Conservation (phyloP, 37 sponge, comb jelly and placozoan genomes). For the Aplysina aerophoba region DNA sequence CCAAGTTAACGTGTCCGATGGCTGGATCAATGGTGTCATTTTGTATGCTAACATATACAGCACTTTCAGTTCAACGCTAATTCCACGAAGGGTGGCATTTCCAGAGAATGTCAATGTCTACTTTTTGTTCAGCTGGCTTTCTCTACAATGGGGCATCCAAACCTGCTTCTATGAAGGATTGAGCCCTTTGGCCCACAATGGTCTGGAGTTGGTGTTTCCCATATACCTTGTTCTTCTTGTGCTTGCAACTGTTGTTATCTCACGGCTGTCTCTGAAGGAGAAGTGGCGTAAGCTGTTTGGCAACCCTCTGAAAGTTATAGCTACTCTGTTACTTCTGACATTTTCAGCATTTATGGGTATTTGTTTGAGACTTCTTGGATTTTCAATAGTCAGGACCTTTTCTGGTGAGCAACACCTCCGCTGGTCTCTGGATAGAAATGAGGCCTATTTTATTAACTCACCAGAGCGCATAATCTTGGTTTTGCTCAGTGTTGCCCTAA, state of each 20-base stretch:
- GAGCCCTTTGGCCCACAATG: slow-evolving; percentile 32
- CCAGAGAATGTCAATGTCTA: background rate
- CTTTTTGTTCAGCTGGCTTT: slow-evolving; percentile 28
- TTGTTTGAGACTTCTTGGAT: slow-evolving; percentile 35
- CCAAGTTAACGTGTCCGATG: slow-evolving; percentile 44
- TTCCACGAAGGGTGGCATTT: background rate
- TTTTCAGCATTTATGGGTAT: slow-evolving; percentile 33
- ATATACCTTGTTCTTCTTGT: slow-evolving; percentile 50
- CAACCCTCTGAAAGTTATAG: slow-evolving; percentile 40
- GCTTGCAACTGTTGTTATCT: slow-evolving; percentile 13
- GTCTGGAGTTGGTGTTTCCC: slow-evolving; percentile 50
- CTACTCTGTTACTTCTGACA: slow-evolving; percentile 43
- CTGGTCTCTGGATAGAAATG: slow-evolving; percentile 54
- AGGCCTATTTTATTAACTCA: slow-evolving; percentile 31
- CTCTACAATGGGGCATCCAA: slow-evolving; percentile 38
- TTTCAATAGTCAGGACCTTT: background rate
- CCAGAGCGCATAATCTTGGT: background rate
- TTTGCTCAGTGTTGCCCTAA: background rate
- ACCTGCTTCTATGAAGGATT: slow-evolving; percentile 57
- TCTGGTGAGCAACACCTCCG: background rate
- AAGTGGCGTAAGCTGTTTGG: background rate
- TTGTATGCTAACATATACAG: slow-evolving; percentile 42
- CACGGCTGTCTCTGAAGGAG: background rate
- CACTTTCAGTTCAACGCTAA: background rate
- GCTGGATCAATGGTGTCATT: slow-evolving; percentile 32